A percentile compares a stretch with the other conserved stretches of the same genome.
These are phyloP conservation scores for Malurus alboscapulatus DNA, from an alignment of 2,113 vertebrate species.

Conservation along the genomic window DNA sequence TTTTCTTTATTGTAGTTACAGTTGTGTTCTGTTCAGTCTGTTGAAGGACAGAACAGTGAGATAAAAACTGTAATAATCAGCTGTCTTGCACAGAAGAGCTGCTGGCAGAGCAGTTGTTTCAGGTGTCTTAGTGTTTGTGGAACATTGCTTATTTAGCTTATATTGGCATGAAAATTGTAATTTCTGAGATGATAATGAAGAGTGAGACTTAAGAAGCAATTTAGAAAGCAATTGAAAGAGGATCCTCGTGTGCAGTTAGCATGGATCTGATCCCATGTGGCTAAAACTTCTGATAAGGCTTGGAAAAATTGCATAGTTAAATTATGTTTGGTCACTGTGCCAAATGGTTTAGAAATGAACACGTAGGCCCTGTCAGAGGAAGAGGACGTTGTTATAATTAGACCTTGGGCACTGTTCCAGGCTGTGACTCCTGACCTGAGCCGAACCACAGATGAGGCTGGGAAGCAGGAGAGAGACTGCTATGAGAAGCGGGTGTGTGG, in stretches of 20 bases:
- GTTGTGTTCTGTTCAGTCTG: not conserved
- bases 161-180: not conserved
- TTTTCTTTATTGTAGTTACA: not conserved
- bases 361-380: conserved; percentile 37
- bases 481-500: not conserved
- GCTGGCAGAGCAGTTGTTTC: not conserved
- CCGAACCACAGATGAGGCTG: conserved; percentile 7
- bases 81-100: not conserved
- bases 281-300: conserved; percentile 44
- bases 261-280: not conserved
- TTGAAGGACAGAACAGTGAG: not conserved
- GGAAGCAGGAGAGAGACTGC: not conserved
- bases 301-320: conserved; percentile 40
- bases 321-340: conserved; percentile 55
- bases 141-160: not conserved
- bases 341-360: conserved; percentile 55
- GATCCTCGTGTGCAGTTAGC: not conserved
- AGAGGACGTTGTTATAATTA: conserved; percentile 59
- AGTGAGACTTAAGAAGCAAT: not conserved
- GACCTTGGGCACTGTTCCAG: conserved; percentile 42
- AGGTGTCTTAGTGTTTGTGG: not conserved
- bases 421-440: conserved; percentile 34
- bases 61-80: not conserved
- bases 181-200: not conserved
- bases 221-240: not conserved